Conservation (phyloP, 2,113 vertebrate genomes). For the Lipophrys pholis region DNA sequence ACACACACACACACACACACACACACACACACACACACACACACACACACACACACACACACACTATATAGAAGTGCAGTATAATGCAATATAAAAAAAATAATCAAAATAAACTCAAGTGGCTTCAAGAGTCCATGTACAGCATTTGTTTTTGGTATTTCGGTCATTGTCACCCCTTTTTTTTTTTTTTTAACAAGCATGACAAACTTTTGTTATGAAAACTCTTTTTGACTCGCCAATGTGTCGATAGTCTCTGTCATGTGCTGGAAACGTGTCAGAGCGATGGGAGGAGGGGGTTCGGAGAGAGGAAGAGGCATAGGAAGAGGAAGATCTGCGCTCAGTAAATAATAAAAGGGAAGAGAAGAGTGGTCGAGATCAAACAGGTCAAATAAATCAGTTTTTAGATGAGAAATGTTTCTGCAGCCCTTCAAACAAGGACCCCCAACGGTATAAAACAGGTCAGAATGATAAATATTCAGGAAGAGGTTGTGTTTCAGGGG, state of each 20-base stretch:
- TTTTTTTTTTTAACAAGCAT: background rate
- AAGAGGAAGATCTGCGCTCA: conserved; percentile 30
- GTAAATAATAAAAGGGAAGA: conserved; percentile 36
- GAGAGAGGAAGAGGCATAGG: conserved; percentile 42
- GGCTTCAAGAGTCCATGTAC: conserved; percentile 70
- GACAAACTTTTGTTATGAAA: conserved; percentile 30
- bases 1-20: conserved; percentile 32
- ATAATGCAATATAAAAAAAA: too few relatives aligned
- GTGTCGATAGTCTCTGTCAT: conserved; percentile 49
- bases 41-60: conserved; percentile 31
- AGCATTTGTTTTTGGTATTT: conserved; percentile 66
- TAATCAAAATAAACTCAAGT: too few relatives aligned
- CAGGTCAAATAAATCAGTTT: conserved; percentile 3
- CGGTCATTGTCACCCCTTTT: conserved; percentile 15
- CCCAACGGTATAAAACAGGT: background rate
- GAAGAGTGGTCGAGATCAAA: background rate
- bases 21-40: conserved; percentile 38
- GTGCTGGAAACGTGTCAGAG: conserved; percentile 76
- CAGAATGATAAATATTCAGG: conserved; percentile 26
- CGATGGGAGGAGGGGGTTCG: conserved; percentile 21
- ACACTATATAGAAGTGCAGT: too few relatives aligned
- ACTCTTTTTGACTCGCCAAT: conserved; percentile 37
- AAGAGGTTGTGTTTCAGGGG: background rate
- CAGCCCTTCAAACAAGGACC: too few relatives aligned
- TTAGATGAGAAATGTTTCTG: too few relatives aligned